These are phyloP conservation scores for Drosophila orena DNA, from an alignment of 1,140 invertebrate genomes.

Conservation along the genomic window DNA sequence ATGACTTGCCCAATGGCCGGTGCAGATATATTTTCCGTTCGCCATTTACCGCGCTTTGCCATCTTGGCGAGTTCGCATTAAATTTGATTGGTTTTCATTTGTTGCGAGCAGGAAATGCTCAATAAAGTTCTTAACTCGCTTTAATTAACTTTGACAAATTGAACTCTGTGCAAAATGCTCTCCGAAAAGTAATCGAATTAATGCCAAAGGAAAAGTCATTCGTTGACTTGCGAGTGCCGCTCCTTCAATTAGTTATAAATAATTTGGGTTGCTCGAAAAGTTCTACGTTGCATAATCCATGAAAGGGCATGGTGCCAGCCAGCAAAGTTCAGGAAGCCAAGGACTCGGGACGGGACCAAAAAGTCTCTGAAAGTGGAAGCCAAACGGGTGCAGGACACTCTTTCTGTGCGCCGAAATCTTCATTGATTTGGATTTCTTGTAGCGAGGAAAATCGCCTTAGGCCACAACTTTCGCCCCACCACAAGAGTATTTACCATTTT, in stretches of 20 bases:
- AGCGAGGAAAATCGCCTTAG: slow-evolving; percentile 67
- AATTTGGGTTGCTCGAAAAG: slow-evolving; percentile 49
- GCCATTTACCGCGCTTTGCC: slow-evolving; percentile 17
- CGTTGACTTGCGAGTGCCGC: neutral
- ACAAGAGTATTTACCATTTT: slow-evolving; percentile 34
- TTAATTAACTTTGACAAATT: slow-evolving; percentile 68
- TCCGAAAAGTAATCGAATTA: slow-evolving; percentile 42
- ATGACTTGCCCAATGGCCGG: slow-evolving; percentile 57
- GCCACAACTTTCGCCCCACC: slow-evolving; percentile 45
- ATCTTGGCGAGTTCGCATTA: slow-evolving; percentile 33
- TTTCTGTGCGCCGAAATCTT: slow-evolving; percentile 57
- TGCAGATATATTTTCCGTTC: slow-evolving; percentile 30
- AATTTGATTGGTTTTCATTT: slow-evolving; percentile 69
- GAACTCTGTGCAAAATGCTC: slow-evolving; percentile 46
- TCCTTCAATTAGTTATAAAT: slow-evolving; percentile 64
- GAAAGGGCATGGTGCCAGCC: slow-evolving; percentile 31
- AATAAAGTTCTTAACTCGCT: slow-evolving; percentile 55
- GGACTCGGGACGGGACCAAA: slow-evolving; percentile 6
- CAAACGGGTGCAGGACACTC: slow-evolving; percentile 23
- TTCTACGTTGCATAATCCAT: slow-evolving; percentile 45
- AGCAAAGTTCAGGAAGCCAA: slow-evolving; percentile 51
- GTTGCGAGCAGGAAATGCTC: slow-evolving; percentile 52
- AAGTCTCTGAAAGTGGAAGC: slow-evolving; percentile 53
- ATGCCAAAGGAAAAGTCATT: slow-evolving; percentile 28
- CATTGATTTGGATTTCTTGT: slow-evolving; percentile 79